A percentile compares a stretch with the other conserved stretches of the same genome.
Evolutionary conservation across 2,797 vertebrate genomes (phyloP).

Genomic region (Leptodactylus fallax): DNA sequence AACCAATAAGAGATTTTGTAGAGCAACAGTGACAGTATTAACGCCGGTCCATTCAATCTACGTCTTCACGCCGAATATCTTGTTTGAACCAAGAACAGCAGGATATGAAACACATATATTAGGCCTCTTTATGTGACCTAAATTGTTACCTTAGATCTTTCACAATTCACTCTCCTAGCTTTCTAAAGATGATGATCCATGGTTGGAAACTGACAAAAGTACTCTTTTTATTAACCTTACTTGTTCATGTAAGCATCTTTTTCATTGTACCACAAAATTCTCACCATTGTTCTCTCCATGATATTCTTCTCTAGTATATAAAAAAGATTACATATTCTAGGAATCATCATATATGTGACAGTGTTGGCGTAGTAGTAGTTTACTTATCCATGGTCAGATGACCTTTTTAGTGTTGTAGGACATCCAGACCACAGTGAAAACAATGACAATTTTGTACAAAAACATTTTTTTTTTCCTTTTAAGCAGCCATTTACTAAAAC

Average conservation of each 20-base stretch:
- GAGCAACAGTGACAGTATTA: background rate
- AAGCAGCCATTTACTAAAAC: background rate
- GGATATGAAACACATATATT: background rate
- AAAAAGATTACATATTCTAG: too few species aligned
- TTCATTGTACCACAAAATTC: background rate
- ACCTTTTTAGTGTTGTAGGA: background rate
- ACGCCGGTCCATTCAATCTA: background rate
- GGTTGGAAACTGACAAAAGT: background rate
- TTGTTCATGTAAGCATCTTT: background rate
- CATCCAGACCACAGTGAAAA: background rate
- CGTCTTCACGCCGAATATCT: background rate
- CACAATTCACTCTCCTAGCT: background rate
- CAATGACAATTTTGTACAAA: background rate
- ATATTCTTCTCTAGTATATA: too few species aligned
- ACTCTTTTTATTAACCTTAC: background rate
- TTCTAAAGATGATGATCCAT: background rate
- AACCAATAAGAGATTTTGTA: background rate
- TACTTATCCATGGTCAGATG: background rate
- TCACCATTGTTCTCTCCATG: background rate
- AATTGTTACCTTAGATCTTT: constrained; percentile 2
- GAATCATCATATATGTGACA: too few species aligned
- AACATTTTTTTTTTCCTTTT: background rate
- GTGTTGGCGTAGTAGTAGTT: too few species aligned
- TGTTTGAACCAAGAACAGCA: constrained; percentile 22
- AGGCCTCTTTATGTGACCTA: background rate